Evolutionary conservation across 2,888 invertebrate species (phyloP), one percentile per base, ranked within the genome.

Genomic region (Sarcophaga caerulescens): DNA sequence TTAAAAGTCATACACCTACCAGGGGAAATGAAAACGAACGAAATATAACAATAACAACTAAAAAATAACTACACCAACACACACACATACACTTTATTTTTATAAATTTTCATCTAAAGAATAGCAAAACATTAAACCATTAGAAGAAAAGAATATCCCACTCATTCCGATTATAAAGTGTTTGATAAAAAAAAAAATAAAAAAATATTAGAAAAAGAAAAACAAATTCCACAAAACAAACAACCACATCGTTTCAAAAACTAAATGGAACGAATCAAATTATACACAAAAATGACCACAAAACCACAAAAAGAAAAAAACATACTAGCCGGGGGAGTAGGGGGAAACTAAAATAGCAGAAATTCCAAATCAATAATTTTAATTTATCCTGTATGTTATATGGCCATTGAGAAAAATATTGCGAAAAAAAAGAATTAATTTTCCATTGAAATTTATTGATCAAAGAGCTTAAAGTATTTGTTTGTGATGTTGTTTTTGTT

Each of bases 1-100:
- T 84, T 88, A 71, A 83, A 88, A 87, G 83, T 65, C 85, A 81
- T 80, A 87, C 84, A 87, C 74, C 81, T 81, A 76, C 84, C 81
- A 79, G 63, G 85, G 85, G 88, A 86, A 75, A 85, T 77, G 52
- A 17, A 52, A 52, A 14, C 3, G 17, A 52, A 74, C 85, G 79
- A 76, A 76, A 82, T 77, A 69, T 23, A 71, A 74, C 74, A 81
- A 68, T 52, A 79, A 79, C 71, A 81, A 77, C 47, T 23, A 71
- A 78, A 75, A 70, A 75, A 73, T 74, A 70, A 52, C 23, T 17
- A 70, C 65, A 75, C 69, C 52, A 59, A n/a, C 25, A 59, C 63
- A 45, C 14, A 62, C 17, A 70, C 65, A 52, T 47, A 44, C 19
- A 57, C 5, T 35, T 35, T 35, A 35, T 35, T 35, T 52, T 52